These are phyloP conservation scores for Plebejus anna DNA, from an alignment of 2,888 invertebrate genomes.

Conservation along the genomic window DNA sequence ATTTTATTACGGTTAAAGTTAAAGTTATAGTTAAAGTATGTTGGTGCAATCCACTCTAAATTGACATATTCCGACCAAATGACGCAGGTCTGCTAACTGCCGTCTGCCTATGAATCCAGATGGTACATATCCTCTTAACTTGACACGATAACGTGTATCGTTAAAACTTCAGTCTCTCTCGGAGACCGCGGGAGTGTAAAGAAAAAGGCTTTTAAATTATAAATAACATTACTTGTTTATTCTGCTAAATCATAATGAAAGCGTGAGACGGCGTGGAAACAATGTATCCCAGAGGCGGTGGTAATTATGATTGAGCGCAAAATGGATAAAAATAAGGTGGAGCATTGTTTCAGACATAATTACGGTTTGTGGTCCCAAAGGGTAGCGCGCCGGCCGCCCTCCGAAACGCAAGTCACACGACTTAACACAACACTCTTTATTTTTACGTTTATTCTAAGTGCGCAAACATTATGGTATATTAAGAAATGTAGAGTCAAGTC, in stretches of 20 bases:
- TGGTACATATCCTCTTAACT: no score
- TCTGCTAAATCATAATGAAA: constrained; percentile 45
- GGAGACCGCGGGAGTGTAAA: neutral
- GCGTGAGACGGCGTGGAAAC: constrained; percentile 53
- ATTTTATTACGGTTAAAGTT: no score
- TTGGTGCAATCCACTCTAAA: no score
- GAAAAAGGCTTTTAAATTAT: neutral
- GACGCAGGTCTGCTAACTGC: no score
- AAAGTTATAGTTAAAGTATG: no score
- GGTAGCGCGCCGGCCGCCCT: constrained; percentile 42
- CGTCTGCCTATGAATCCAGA: no score
- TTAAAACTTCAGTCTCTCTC: neutral
- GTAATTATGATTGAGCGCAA: constrained; percentile 79
- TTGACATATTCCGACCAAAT: no score
- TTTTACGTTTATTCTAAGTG: constrained; percentile 31
- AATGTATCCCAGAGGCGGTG: constrained; percentile 64
- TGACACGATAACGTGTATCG: neutral
- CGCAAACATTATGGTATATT: neutral
- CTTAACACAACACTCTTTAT: constrained; percentile 39
- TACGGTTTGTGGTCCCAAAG: constrained; percentile 75
- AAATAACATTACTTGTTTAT: constrained; percentile 16
- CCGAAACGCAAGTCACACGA: constrained; percentile 62
- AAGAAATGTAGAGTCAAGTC: neutral
- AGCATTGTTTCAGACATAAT: constrained; percentile 76
- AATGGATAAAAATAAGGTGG: constrained; percentile 75